Percentiles rank a stretch among this genome's conserved stretches.
phyloP scores from a whole-genome alignment of 2,888 invertebrate species.

The Agrotis exclamationis region DNA sequence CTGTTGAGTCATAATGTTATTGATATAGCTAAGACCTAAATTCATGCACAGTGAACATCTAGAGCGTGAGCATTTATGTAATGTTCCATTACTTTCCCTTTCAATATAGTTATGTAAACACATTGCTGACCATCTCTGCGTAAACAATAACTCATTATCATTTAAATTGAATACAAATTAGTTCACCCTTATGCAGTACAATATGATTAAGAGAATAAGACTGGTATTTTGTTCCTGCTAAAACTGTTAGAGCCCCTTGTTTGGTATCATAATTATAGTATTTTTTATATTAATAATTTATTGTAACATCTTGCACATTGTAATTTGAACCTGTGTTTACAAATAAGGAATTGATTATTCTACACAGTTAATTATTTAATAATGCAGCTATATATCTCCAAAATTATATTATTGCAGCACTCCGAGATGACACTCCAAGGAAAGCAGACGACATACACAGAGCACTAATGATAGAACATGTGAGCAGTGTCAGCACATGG shows the following conservation, averaged over 20 bases:
- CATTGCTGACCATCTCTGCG: not conserved
- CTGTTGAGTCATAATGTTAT: conserved; percentile 30
- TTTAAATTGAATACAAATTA: conserved; percentile 28
- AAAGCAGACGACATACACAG: conserved; percentile 91
- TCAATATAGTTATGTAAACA: conserved; percentile 28
- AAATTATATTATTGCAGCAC: conserved; percentile 83
- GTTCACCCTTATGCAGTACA: not conserved
- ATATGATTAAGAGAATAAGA: too few relatives aligned
- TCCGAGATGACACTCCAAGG: conserved; percentile 84
- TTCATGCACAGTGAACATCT: conserved; percentile 28
- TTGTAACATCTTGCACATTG: too few relatives aligned
- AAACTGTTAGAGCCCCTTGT: too few relatives aligned
- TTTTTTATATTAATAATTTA: too few relatives aligned
- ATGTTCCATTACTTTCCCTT: conserved; percentile 43
- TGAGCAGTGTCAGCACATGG: conserved; percentile 91
- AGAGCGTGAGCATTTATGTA: conserved; percentile 35
- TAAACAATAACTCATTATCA: conserved; percentile 8
- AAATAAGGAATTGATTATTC: too few relatives aligned
- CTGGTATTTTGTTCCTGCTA: not conserved
- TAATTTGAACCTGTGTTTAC: too few relatives aligned
- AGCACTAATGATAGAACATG: conserved; percentile 91
- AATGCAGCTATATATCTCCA: not conserved
- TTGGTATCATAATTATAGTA: too few relatives aligned
- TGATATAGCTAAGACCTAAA: conserved; percentile 12
- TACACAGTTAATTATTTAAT: too few relatives aligned